These are phyloP conservation scores for Danionella dracula DNA, from an alignment of 2,797 vertebrate species.

Conservation along the genomic window DNA sequence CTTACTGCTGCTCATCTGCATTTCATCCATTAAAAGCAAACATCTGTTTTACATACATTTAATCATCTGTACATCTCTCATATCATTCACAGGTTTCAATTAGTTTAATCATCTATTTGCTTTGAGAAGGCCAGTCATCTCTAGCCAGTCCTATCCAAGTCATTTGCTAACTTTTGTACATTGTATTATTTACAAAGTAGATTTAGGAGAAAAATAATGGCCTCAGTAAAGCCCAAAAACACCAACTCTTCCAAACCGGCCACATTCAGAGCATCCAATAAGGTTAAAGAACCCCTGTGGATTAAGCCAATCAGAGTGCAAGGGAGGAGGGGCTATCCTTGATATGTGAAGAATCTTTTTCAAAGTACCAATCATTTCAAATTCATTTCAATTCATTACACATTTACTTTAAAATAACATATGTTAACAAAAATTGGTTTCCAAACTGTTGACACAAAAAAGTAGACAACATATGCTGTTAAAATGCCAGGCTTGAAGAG, in stretches of 20 bases:
- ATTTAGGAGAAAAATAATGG: not conserved
- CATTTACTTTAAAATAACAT: no score
- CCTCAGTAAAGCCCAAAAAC: conserved; percentile 1
- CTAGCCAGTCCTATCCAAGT: conserved; percentile 46
- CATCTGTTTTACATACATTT: conserved; percentile 16
- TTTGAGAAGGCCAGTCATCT: no score
- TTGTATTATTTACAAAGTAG: conserved; percentile 80
- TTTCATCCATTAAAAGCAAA: conserved; percentile 16
- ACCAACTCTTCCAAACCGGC: conserved; percentile 2
- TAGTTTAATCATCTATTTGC: conserved; percentile 14
- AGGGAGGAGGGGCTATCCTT: no score
- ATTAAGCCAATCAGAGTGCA: conserved; percentile 58
- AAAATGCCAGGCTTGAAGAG: conserved; percentile 80
- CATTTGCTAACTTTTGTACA: conserved; percentile 50
- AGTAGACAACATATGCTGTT: conserved; percentile 52
- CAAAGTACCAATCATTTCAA: no score
- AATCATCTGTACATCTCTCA: conserved; percentile 16
- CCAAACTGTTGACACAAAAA: no score
- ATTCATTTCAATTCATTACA: no score
- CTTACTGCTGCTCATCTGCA: conserved; percentile 29
- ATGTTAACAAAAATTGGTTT: no score
- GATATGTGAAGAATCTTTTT: no score
- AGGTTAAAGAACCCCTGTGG: conserved; percentile 23
- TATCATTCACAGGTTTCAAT: conserved; percentile 18
- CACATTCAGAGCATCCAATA: conserved; percentile 19